Evolutionary conservation across 2,888 invertebrate species (phyloP).

Genomic region (Cerastoderma edule): DNA sequence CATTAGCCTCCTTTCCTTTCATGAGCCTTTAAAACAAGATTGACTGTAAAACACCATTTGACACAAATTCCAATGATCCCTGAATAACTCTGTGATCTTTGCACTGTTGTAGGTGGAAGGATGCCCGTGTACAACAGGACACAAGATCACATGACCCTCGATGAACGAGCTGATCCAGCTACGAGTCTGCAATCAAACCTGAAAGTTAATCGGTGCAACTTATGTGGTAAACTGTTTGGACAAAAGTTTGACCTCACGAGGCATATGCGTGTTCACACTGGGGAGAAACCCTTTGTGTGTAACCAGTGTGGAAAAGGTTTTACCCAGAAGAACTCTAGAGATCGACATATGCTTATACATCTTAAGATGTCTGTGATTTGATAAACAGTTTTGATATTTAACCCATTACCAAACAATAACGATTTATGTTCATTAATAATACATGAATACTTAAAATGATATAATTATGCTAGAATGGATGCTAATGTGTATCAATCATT

Average conservation of each 20-base stretch:
- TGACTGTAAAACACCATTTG: too few species aligned
- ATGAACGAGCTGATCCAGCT: background rate
- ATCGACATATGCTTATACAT: slow-evolving; percentile 12
- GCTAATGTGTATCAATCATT: background rate
- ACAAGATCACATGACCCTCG: background rate
- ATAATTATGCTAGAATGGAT: background rate
- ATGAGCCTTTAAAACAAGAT: too few species aligned
- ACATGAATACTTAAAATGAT: background rate
- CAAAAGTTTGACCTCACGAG: slow-evolving; percentile 12
- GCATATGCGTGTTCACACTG: slow-evolving; percentile 20
- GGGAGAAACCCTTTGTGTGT: slow-evolving; percentile 25
- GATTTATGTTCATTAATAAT: background rate
- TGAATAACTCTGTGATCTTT: too few species aligned
- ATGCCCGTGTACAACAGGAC: background rate
- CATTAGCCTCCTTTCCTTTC: too few species aligned
- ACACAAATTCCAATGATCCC: too few species aligned
- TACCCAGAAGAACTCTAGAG: background rate
- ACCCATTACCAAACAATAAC: background rate
- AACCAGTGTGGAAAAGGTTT: slow-evolving; percentile 18
- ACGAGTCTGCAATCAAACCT: background rate
- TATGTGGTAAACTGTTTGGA: slow-evolving; percentile 16
- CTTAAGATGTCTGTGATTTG: background rate
- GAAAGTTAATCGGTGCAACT: background rate
- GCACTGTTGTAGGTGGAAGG: background rate
- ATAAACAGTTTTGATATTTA: background rate